Base-by-base conservation (phyloP, 1,140 invertebrate genomes). In the Drosophila simulans region DNA sequence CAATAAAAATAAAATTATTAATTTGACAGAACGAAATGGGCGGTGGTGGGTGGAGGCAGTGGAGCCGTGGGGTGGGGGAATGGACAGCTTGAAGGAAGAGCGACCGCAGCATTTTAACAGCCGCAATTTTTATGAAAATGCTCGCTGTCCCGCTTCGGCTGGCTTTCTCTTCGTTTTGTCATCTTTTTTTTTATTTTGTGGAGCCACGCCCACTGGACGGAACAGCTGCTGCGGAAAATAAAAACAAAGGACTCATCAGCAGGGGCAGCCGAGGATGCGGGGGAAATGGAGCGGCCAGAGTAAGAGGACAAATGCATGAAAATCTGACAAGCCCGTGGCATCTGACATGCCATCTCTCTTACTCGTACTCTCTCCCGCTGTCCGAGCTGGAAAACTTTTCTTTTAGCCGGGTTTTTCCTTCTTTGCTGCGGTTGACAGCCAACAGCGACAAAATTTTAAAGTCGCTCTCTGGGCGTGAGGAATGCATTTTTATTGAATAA, bases 1-100 rank as follows among this genome's bases (percentile, higher is more conserved):
- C 83, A 88, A 88, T 89, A 88, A 88, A 82, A 88, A 86, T 81
- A 81, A 71, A 88, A 88, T 83, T 88, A 88, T 89, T 88, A 88
- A 89, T 88, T 83, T 83, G 79, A 52, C 57, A 64, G 48, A 56
- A 52, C 56, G 57, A 65, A 48, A 34, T 54, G 40, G 34, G 15
- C 15, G 43, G 37, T 13, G 35, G 35, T 7, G 10, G 12, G 35
- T 13, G 13, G 35, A 0, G 37, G 37, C 37, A 8, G 35, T 37
- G 35, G 27, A 1, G 35, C 35, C 3, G 12, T 0, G 25, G 52
- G 15, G 31, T 7, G 11, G 20, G n/a, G 22, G 12, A 12, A 46
- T 17, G 37, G 53, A 45, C 20, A 46, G 54, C 56, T 65, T 55
- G 46, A 71, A 58, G 59, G 55, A 54, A 42, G 53, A 82, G 74